Base-by-base conservation (phyloP, 2,797 vertebrate genomes). In the Phoebastria nigripes region DNA sequence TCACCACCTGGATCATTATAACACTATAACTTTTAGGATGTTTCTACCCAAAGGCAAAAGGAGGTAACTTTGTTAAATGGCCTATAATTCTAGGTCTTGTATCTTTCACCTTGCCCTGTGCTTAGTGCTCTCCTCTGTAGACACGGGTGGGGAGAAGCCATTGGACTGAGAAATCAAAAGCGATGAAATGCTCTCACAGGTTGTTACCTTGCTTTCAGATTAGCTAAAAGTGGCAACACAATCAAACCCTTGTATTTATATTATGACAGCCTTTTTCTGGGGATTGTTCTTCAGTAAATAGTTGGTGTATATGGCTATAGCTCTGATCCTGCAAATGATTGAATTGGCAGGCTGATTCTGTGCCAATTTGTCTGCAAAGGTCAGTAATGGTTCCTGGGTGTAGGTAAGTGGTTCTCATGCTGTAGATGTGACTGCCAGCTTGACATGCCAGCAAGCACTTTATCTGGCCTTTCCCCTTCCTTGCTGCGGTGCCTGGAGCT, bases 1-100 rank as follows among this genome's bases (percentile, higher is more conserved):
- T 97, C 67, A 88, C 94, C 96, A 97, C 92, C 94, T 97, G 95
- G 94, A 80, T 96, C 78, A 93, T 94, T 96, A 92, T 47, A 93
- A 72, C 81, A 69, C 93, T 90, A 2, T 84, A 95, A 95, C 70
- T 87, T 94, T 67, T 79, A 93, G 93, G 83, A 88, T 85, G 61
- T 44, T 91, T 94, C 67, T 90, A 77, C 80, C 91, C 69, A 63
- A 76, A 96, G 97, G 96, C 96, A 91, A 94, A 82, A 91, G 89
- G 82, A 87, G 87, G 65, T 89, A 90, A 62, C 87, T 94, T 84
- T 82, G 47, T 82, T 95, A 95, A 97, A 96, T 91, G 88, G 49
- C 90, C 84, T 97, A 9, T 97, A 97, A 98, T 97, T 97, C 89
- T 52, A 96, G 92, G 91, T 92, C 77, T 97, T 95, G 84, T 58